These are phyloP conservation scores for Spodoptera littoralis DNA, from an alignment of 2,888 invertebrate genomes.

Conservation along the genomic window DNA sequence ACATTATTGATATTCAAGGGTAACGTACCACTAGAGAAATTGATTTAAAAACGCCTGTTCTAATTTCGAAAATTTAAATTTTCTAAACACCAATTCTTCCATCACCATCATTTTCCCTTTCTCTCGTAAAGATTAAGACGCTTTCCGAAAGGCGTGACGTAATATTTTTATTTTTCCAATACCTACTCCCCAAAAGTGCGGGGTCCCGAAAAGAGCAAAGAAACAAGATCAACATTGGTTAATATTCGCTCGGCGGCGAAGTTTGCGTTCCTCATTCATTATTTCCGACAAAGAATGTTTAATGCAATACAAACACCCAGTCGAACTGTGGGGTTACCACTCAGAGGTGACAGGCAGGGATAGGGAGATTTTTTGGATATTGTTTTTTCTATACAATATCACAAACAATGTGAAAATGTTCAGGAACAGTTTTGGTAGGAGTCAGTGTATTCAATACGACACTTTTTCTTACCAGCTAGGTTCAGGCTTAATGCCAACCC, in stretches of 20 bases:
- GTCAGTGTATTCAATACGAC: too few relatives aligned
- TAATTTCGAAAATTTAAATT: too few relatives aligned
- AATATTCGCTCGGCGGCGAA: conserved; percentile 60
- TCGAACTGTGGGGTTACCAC: conserved; percentile 52
- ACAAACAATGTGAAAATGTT: too few relatives aligned
- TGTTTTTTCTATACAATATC: background rate
- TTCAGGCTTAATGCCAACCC: too few relatives aligned
- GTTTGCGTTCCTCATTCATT: conserved; percentile 68
- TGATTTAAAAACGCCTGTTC: too few relatives aligned
- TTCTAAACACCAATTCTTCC: too few relatives aligned
- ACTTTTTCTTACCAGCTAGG: too few relatives aligned
- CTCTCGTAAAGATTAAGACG: too few relatives aligned
- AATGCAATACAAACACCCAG: conserved; percentile 70
- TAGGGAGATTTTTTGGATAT: conserved; percentile 8
- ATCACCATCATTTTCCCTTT: too few relatives aligned
- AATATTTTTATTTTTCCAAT: conserved; percentile 29
- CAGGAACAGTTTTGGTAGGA: too few relatives aligned
- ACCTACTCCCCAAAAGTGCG: conserved; percentile 20
- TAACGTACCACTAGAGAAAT: too few relatives aligned
- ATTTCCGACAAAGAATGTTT: conserved; percentile 72
- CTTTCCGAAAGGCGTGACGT: conserved; percentile 4
- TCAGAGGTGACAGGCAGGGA: conserved; percentile 16
- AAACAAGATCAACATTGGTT: conserved; percentile 60
- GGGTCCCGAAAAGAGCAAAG: conserved; percentile 49
- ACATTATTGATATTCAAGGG: too few relatives aligned